Evolutionary conservation across 2,797 vertebrate species (phyloP), one percentile per base, ranked within the genome.

Genomic region (Rhodeus uyekii): DNA sequence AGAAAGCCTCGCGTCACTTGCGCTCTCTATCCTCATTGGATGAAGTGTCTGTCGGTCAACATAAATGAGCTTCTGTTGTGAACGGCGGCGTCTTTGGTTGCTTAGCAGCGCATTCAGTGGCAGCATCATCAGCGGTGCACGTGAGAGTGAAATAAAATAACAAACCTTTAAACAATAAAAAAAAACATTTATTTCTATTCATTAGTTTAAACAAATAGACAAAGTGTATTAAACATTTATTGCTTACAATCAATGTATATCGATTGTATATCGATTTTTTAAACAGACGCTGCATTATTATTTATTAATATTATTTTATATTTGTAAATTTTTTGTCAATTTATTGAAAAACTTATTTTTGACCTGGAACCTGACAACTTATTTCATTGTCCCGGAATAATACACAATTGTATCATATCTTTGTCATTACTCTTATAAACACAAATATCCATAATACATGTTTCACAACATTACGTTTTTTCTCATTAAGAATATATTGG

Each of bases 81-180:
- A 84, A 68, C 77, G 46, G 63, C 2, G 69, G 90, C 88, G 83
- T 89, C 84, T n/a, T 34, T 3, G 68, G 89, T 83, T 83, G 81
- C 85, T 78, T 61, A 65, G 92, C 84, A 76, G 80, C 87, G 3
- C 29, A n/a, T 24, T 48, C 36, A 46, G 50, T 42, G 32, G 48
- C 55, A n/a, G 55, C 48, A 38, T 34, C 38, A 38, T 32, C 36
- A 22, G 32, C 10, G 6, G 65, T 12, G 44, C 73, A 83, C 73
- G 83, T 82, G 83, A 85, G 36, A 55, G 34, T 46, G 44, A 14
- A 39, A 19, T 27, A 48, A 46, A 18, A 48, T 8, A 19, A 22
- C 38, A 2, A 19, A 39, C 38, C 24, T 13, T 3, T 0, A 8
- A 50, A 50, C 12, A 24, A n/a, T 13, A 13, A n/a, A 55, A 55